Evolutionary conservation across 2,888 invertebrate genomes (phyloP), one percentile per base, ranked within the genome.

Genomic region (Nomada ruficornis): DNA sequence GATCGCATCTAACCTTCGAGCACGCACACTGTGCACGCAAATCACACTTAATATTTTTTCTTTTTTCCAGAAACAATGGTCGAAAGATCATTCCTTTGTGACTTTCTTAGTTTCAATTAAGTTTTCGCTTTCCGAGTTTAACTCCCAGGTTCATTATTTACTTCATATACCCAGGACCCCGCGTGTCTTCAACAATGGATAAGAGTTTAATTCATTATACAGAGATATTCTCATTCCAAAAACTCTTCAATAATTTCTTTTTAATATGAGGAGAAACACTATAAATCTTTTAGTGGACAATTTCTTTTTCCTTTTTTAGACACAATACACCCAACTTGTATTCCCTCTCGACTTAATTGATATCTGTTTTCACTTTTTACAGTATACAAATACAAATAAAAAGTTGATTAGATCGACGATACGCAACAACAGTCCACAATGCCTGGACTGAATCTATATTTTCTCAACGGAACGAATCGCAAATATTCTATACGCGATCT

Each of bases 1-100:
- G 85, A 89, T 86, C 82, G 79, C 69, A 69, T 62, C 71, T 81
- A 80, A 82, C 82, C 81, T 88, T 72, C 76, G 80, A 74, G 74
- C 84, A 84, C 83, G 88, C 83, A 80, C 65, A 36, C 42, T 57
- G 55, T 64, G 52, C 84, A 42, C 80, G 65, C 50, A 59, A 77
- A 77, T 84, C 76, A 52, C 26, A n/a, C 44, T 82, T 59, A 20
- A 57, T 59, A 63, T 23, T 59, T 59, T 55, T 36, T 64, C 63
- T 57, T 26, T 70, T 65, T 71, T 63, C 20, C n/a, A 65, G 77
- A 71, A 76, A 80, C 80, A 80, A 80, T 80, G 64, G 65, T 23
- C 60, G 29, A 47, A 57, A 55, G 64, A 54, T 59, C 29, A 42
- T 62, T 67, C 29, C 74, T 47, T 74, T 10, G 29, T 23, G 64